Evolutionary conservation across 2,797 vertebrate genomes (phyloP), one percentile per base, ranked within the genome.

Genomic region (Monodelphis domestica): DNA sequence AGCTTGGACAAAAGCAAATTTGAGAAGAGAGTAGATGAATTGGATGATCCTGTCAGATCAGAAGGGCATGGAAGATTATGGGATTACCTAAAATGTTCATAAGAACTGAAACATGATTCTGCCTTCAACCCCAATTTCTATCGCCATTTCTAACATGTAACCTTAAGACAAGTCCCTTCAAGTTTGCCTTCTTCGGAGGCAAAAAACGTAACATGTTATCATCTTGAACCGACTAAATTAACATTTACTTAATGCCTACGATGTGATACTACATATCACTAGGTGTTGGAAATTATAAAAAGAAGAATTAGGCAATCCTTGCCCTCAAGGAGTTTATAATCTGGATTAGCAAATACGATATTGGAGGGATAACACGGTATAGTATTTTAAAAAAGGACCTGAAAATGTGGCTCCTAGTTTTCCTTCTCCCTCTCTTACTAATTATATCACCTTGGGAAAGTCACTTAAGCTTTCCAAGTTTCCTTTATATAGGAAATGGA

Each of bases 401-500:
- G n/a, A n/a, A 84, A 38, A 84, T 26, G 21, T 88, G 2, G 4
- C 21, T 88, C 89, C 95, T 94, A 57, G 17, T 33, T 87, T 56
- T 55, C 53, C 2, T 95, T 26, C 15, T 95, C 0, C 59, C 28
- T 53, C 91, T 57, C 55, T 93, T 91, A 95, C 70, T 94, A 63
- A 78, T 28, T 78, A 87, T 0, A 28, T 63, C 91, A 96, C 54
- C 28, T 26, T 88, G 87, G 21, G 50, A 84, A 88, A 53, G n/a
- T 88, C 55, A 53, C 54, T 53, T 52, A 52, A 63, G 11, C 28
- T 45, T 52, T 88, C n/a, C 94, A 38, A 93, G 95, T 93, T 87
- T 93, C 30, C 14, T 94, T 53, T 57, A 54, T 38, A 45, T 54
- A 52, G 12, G 94, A 95, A 70, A 70, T 90, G 6, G 92, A 93